phyloP scores from a whole-genome alignment of 92 coral and sea anemone genomes.

The Bergia sp. region DNA sequence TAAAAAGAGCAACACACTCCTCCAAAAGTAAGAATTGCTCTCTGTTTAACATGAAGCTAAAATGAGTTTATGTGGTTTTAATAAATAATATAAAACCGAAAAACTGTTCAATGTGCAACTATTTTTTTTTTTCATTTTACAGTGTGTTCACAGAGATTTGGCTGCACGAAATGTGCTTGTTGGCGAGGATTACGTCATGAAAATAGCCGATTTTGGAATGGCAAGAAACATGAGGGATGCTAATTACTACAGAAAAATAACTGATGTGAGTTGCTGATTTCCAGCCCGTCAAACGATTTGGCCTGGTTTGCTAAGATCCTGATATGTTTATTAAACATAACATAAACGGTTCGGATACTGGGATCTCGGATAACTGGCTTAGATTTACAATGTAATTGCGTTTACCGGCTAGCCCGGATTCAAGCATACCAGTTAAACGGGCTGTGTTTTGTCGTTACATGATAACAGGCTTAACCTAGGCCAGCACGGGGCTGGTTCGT shows the following conservation, averaged over 20 bases:
- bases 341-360: no score
- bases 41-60: background rate
- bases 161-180: conserved; percentile 59
- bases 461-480: no score
- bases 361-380: no score
- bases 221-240: conserved; percentile 55
- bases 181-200: conserved; percentile 61
- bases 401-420: no score
- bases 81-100: background rate
- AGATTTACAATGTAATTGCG: no score
- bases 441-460: no score
- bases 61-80: background rate
- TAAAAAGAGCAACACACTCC: no score
- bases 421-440: no score
- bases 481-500: no score
- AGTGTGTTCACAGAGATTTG: conserved; percentile 59
- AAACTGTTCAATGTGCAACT: background rate
- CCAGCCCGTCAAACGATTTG: background rate
- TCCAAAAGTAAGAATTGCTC: background rate
- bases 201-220: conserved; percentile 61
- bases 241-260: conserved; percentile 55
- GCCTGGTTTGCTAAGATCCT: background rate
- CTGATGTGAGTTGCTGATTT: conserved; percentile 42
- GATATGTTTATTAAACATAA: no score
- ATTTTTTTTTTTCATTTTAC: background rate